These are phyloP conservation scores for Rhodinocichla rosea DNA, from an alignment of 2,113 vertebrate species.

Conservation along the genomic window DNA sequence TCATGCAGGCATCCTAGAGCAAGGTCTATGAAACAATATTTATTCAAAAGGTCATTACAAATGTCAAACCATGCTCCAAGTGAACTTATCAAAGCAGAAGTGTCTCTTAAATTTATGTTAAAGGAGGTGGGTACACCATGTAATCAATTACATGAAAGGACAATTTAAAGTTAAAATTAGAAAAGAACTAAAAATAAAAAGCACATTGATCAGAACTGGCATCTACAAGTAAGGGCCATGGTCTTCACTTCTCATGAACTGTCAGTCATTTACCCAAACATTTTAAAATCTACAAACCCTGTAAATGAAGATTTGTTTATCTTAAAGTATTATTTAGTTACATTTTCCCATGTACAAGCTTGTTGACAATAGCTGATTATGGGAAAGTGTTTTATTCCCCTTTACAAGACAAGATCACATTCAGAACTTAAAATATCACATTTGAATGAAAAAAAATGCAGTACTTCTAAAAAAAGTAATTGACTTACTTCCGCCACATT, in stretches of 20 bases:
- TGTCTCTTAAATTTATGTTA: background rate
- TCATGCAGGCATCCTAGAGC: background rate
- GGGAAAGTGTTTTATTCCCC: background rate
- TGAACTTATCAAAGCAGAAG: background rate
- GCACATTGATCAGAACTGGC: background rate
- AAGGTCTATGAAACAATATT: background rate
- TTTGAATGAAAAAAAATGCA: background rate
- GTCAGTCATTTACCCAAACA: background rate
- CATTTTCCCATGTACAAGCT: background rate
- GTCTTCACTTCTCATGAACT: background rate
- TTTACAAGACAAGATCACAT: background rate
- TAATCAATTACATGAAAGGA: background rate
- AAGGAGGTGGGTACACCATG: background rate
- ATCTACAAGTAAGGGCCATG: background rate
- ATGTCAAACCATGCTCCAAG: background rate
- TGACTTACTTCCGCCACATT: constrained; percentile 96
- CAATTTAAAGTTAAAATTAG: background rate
- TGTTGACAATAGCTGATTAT: background rate
- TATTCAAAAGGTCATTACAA: background rate
- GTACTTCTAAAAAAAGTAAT: background rate
- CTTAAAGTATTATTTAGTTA: background rate
- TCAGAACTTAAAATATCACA: background rate
- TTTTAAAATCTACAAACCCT: background rate
- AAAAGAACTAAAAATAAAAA: background rate
- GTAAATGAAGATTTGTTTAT: background rate